Evolutionary conservation across 2,797 vertebrate genomes (phyloP).

Genomic region (Eulemur mongoz): DNA sequence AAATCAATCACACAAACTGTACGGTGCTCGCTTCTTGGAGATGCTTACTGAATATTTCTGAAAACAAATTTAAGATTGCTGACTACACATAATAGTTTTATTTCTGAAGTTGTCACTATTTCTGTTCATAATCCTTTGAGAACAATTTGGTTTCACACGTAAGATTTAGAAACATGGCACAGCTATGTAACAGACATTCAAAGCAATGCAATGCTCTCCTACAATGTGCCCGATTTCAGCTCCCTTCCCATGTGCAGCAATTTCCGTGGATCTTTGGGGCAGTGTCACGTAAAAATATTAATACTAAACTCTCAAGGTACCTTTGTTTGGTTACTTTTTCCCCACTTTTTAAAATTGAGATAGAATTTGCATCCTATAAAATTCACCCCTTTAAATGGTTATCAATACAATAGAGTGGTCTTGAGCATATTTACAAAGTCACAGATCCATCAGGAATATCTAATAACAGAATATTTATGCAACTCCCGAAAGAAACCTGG

Average conservation of each 20-base stretch:
- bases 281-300: fast-evolving
- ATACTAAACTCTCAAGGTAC: fast-evolving
- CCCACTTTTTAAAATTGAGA: background rate
- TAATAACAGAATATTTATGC: background rate
- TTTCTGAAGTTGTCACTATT: background rate
- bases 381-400: background rate
- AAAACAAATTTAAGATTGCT: background rate
- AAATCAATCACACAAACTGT: background rate
- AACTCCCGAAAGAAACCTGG: too few relatives aligned
- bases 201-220: background rate
- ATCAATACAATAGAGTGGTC: background rate
- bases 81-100: background rate
- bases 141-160: background rate
- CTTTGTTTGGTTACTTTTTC: background rate
- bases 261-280: background rate
- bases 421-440: background rate
- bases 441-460: background rate
- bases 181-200: background rate
- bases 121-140: background rate
- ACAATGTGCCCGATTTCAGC: background rate
- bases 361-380: background rate
- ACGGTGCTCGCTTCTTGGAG: background rate
- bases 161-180: background rate
- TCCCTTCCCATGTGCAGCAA: fast-evolving
- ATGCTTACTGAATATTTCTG: background rate